These are phyloP conservation scores for Bombyx huttoni DNA, from an alignment of 2,888 invertebrate genomes.

Conservation along the genomic window DNA sequence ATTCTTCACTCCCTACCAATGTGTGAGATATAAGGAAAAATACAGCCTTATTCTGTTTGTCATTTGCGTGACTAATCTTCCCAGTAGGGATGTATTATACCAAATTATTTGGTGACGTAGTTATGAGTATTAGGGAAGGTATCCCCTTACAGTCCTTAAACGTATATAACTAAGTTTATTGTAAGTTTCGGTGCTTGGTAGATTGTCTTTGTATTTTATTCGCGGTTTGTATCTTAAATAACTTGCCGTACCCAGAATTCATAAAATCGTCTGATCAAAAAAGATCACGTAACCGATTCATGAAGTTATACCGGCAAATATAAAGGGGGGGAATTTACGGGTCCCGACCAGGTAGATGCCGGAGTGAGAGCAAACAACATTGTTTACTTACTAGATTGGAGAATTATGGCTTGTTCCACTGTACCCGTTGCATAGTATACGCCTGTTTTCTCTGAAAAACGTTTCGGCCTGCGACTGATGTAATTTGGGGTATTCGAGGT, in stretches of 20 bases:
- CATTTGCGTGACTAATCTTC: no score
- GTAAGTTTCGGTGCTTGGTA: no score
- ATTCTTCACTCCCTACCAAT: no score
- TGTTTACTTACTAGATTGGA: conserved; percentile 18
- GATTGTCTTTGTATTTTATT: no score
- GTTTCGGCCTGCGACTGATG: not conserved
- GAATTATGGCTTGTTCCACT: conserved; percentile 12
- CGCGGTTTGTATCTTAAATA: not conserved
- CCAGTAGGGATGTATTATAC: no score
- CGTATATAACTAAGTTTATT: no score
- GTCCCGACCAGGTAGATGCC: conserved; percentile 8
- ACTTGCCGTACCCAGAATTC: not conserved
- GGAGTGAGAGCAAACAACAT: conserved; percentile 14
- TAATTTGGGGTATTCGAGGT: not conserved
- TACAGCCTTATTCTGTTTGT: no score
- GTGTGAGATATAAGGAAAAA: no score
- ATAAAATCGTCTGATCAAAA: conserved; percentile 4
- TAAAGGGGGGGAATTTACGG: conserved; percentile 2
- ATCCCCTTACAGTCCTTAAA: no score
- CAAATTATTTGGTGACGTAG: no score
- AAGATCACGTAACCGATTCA: conserved; percentile 4
- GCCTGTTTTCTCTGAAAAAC: conserved; percentile 3
- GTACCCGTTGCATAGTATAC: conserved; percentile 2
- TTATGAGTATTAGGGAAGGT: no score
- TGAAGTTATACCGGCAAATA: conserved; percentile 4